These are phyloP conservation scores for Micromussa lordhowensis DNA, from an alignment of 92 coral and sea anemone genomes.

Conservation along the genomic window DNA sequence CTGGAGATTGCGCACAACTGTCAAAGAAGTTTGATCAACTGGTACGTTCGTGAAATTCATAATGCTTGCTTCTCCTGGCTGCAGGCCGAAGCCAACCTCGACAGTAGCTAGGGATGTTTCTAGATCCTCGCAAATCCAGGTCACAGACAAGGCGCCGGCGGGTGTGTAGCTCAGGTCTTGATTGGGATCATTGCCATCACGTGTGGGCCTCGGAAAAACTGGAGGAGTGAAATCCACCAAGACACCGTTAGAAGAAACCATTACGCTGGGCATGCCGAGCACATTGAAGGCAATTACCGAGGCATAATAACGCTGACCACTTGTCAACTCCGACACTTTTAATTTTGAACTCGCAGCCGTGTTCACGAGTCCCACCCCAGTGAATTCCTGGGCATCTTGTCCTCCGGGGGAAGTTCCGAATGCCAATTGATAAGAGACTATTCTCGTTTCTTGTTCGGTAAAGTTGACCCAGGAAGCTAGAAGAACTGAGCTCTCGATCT, in stretches of 20 bases:
- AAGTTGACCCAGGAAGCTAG: slow-evolving; percentile 89
- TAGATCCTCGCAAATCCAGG: slow-evolving; percentile 83
- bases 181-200: slow-evolving; percentile 71
- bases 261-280: slow-evolving; percentile 83
- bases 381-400: slow-evolving; percentile 81
- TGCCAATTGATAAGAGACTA: slow-evolving; percentile 81
- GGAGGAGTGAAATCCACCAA: slow-evolving; percentile 91
- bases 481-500: slow-evolving; percentile 82
- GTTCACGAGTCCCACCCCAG: slow-evolving; percentile 81
- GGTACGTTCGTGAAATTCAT: slow-evolving; percentile 64
- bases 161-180: slow-evolving; percentile 57
- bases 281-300: slow-evolving; percentile 83
- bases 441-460: slow-evolving; percentile 81
- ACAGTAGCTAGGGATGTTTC: slow-evolving; percentile 74
- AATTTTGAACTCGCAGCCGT: slow-evolving; percentile 84
- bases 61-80: slow-evolving; percentile 85
- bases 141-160: slow-evolving; percentile 50
- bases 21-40: slow-evolving; percentile 54
- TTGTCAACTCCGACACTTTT: slow-evolving; percentile 71
- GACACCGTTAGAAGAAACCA: slow-evolving; percentile 85
- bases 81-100: slow-evolving; percentile 86
- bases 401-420: slow-evolving; percentile 82
- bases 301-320: slow-evolving; percentile 84
- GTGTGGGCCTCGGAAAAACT: slow-evolving; percentile 61
- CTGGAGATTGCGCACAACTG: slow-evolving; percentile 44